Evolutionary conservation across 2,888 invertebrate species (phyloP), one percentile per base, ranked within the genome.

Genomic region (Biston betularia): DNA sequence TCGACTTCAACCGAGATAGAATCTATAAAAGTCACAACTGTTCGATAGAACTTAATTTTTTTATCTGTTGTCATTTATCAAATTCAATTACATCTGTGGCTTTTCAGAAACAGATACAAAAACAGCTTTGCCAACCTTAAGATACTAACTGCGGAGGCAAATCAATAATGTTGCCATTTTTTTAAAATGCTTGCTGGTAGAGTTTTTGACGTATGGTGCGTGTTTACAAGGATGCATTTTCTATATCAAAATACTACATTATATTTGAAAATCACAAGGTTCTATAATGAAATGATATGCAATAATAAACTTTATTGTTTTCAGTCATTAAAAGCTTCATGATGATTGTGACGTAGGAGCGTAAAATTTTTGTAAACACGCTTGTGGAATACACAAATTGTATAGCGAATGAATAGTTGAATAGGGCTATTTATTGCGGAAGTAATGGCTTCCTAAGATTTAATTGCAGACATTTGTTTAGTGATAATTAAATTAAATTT

Each of bases 401-500:
- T 90, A 89, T 89, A 86, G 71, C 71, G 73, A 74, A 82, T 75
- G 86, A 87, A 86, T 88, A 89, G 87, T 87, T 87, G 86, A 89
- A 87, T 89, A 84, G 83, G 90, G 90, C 92, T 93, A 94, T 94
- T 92, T 93, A 93, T 90, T 92, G 90, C 92, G 92, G 94, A 93
- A 94, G 93, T 94, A 94, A 94, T 94, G 94, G 94, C 94, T 94
- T 93, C 94, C 94, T 91, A 92, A 92, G 89, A 84, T 90, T 89
- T 93, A 92, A 92, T 92, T 93, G 91, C 86, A 87, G 84, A 83
- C 84, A 85, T 88, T 84, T 88, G 83, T 88, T 83, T 68, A 69
- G 67, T 73, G 73, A 64, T 74, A 74, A 72, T 72, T 74, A 72
- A 66, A 67, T 67, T 67, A 65, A 67, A 50, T 66, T 58, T 63